Base-by-base conservation (phyloP, 1,140 invertebrate species). In the Drosophila hydei region DNA sequence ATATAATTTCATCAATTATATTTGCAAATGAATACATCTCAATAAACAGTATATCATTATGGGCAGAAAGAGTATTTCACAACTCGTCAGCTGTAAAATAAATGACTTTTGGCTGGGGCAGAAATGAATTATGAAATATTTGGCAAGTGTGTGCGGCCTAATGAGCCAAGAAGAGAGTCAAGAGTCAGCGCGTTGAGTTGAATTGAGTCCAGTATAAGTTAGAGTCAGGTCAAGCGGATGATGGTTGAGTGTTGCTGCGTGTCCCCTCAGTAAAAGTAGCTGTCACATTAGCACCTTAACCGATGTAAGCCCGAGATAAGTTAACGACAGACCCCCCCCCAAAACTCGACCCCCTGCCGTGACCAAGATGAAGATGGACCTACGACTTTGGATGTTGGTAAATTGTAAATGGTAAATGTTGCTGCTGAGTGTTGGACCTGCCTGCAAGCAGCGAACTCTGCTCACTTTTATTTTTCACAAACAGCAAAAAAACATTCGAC, bases 391-490 rank as follows among this genome's bases (percentile, higher is more conserved):
- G 51, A 42, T 9, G 48, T 14, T 54, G 38, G 23, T 42, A 55
- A 42, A 42, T 56, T 42, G 54, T 63, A 63, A 55, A 64, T 64
- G 51, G 40, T 64, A 45, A 54, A 64, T 47, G 61, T n/a, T 43
- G 42, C 45, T 36, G 64, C 14, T 45, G 42, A 30, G 50, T 50
- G 23, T 27, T 45, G 59, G 60, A 61, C 61, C 56, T 74, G 70
- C 73, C 62, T 72, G 21, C 42, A 23, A 68, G 56, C 65, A 47
- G 45, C 59, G 55, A 48, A 47, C 52, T 76, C 30, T 52, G 77
- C 81, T 77, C 81, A 88, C 81, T 87, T 87, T 88, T 87, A 81
- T 81, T 87, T 87, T 87, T 87, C 67, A 77, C 77, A 87, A 88
- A 77, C 72, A 70, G 73, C 69, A 87, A 30, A 65, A 77, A 77